Percentiles rank a stretch among this genome's conserved stretches.
These are phyloP conservation scores for Rhinoderma darwinii DNA, from an alignment of 2,113 vertebrate genomes.

Conservation along the genomic window DNA sequence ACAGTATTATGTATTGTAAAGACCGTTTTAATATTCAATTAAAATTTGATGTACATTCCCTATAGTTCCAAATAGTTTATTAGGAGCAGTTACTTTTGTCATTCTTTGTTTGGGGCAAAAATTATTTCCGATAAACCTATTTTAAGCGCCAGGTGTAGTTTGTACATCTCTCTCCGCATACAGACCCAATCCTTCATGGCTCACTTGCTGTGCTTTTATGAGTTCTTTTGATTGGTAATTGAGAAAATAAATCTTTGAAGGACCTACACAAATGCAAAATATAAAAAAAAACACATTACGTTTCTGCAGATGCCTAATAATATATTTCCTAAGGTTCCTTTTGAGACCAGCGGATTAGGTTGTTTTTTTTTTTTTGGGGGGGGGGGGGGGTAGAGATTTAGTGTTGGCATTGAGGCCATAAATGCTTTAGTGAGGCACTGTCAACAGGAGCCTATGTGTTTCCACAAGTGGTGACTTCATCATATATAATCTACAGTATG, in stretches of 20 bases:
- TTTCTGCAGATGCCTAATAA: slow-evolving; percentile 62
- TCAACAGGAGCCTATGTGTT: slow-evolving; percentile 61
- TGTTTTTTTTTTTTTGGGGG: slow-evolving; percentile 63
- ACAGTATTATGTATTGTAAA: background rate
- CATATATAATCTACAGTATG: slow-evolving; percentile 44
- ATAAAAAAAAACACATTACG: slow-evolving; percentile 64
- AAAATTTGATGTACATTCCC: background rate
- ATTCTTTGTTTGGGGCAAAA: slow-evolving; percentile 32
- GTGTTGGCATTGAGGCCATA: slow-evolving; percentile 61
- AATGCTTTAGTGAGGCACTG: slow-evolving; percentile 62
- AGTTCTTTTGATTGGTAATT: slow-evolving; percentile 72
- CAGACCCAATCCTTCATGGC: slow-evolving; percentile 67
- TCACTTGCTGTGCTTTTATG: slow-evolving; percentile 64
- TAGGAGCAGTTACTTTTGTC: slow-evolving; percentile 45
- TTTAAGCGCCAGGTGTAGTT: slow-evolving; percentile 50
- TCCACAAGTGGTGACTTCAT: slow-evolving; percentile 62
- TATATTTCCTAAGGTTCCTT: slow-evolving; percentile 63
- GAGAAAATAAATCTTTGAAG: slow-evolving; percentile 73
- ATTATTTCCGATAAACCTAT: background rate
- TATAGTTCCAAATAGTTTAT: slow-evolving; percentile 39
- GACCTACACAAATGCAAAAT: slow-evolving; percentile 67
- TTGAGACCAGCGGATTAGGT: slow-evolving; percentile 61
- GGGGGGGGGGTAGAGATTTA: slow-evolving; percentile 61
- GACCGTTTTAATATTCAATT: background rate
- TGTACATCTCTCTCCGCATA: slow-evolving; percentile 64